Evolutionary conservation across 2,113 vertebrate genomes (phyloP), one percentile per base, ranked within the genome.

Genomic region (Rhinoptilus africanus): DNA sequence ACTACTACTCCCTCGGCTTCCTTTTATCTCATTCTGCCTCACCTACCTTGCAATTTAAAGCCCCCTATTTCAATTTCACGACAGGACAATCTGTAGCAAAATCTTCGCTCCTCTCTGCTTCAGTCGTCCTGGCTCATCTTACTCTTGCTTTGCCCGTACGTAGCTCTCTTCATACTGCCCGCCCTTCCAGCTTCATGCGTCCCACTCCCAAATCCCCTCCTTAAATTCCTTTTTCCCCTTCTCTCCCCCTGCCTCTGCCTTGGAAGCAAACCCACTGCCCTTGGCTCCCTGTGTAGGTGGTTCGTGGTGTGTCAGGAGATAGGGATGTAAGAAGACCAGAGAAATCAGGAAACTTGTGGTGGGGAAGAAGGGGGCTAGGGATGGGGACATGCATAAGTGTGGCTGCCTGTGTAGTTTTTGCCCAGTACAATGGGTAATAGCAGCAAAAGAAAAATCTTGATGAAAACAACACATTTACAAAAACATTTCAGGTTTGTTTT

Each of bases 11-110:
- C 92, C 92, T 83, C 90, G 72, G 68, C 92, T 94, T 97, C 74
- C 35, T 71, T 97, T 95, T 92, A 87, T 92, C 59, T 87, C 85
- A 47, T 69, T 86, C 63, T 56, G 56, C 37, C 89, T 94, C 73
- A 6, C 81, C 86, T 84, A 77, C 57, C 72, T 82, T 86, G 75
- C 82, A 88, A 84, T 95, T 95, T 95, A 85, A 94, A 91, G 77
- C 48, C 19, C 86, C 85, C 12, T 66, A 92, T 95, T 95, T 97
- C 81, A 93, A 93, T 97, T 97, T 95, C 85, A 66, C 92, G 87
- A 94, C 81, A 95, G 34, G 74, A 94, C 90, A 97, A 96, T 73
- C 75, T 78, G 91, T 96, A 93, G 64, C 45, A 88, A 93, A 93
- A 96, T 95, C 91, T 96, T 85, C 4, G 16, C 73, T 88, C 41